Evolutionary conservation across 2,888 invertebrate species (phyloP), one percentile per base, ranked within the genome.

Genomic region (Pogonocherus hispidulus): DNA sequence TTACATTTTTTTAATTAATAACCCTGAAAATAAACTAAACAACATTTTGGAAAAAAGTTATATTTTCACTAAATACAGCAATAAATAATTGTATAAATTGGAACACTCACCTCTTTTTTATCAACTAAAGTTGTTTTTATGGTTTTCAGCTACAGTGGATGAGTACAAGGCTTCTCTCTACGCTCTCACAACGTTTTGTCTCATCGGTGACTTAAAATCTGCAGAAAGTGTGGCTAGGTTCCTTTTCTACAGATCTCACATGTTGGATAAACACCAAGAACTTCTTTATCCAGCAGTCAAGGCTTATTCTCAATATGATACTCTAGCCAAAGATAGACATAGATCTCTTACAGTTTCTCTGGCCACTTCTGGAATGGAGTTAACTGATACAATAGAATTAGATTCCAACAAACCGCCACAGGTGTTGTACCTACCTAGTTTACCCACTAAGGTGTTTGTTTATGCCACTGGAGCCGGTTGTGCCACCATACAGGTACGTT

Each of bases 401-500:
- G 86, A 88, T 47, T 88, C 89, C 0, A 86, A 86, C 18, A 87
- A 87, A 14, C 86, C 87, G 0, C 86, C 89, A 0, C 86, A 89
- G 46, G 86, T 87, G 0, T 81, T 91, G 9, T 90, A 90, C 72
- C 81, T 91, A 3, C 91, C 91, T 0, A 91, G 90, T 4, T 81
- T 91, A 27, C 91, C 91, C 0, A 91, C 91, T 0, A 91, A 91
- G 82, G 91, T 91, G n/a, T 91, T 91, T 72, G 90, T 91, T 0
- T 91, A 91, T 68, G 91, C 91, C 1, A 91, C 91, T 0, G 91
- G 91, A 0, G 91, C 91, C 18, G 91, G 91, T 0, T 91, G 91
- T 79, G 91, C 91, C 57, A 91, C 91, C 41, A 90, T 91, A 2
- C 90, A 91, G 87, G 91, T 90, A 77, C 65, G 63, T n/a, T 71